These are phyloP conservation scores for Callinectes sapidus DNA, from an alignment of 2,888 invertebrate genomes.

Conservation along the genomic window DNA sequence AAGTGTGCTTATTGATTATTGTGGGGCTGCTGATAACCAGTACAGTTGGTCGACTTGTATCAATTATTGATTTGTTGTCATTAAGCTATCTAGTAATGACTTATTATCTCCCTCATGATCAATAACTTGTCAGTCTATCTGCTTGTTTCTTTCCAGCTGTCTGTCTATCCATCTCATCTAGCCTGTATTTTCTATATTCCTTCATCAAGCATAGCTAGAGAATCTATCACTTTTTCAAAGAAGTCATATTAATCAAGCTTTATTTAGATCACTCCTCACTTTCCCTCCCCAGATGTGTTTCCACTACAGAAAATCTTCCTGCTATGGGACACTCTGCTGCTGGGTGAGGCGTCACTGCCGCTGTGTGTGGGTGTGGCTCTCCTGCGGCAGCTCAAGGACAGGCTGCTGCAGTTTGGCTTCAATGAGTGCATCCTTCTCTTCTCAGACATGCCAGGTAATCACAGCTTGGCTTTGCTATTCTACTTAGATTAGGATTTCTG, in stretches of 20 bases:
- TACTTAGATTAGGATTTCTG: background rate
- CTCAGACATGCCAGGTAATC: constrained; percentile 91
- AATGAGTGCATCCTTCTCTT: constrained; percentile 98
- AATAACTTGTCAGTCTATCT: background rate
- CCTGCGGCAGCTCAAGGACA: constrained; percentile 88
- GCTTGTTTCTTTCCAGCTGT: background rate
- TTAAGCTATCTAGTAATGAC: background rate
- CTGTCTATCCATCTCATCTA: background rate
- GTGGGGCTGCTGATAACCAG: too few relatives aligned
- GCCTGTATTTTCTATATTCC: background rate
- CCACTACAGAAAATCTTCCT: constrained; percentile 98
- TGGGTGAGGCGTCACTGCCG: constrained; percentile 95
- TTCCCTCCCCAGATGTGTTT: constrained; percentile 87
- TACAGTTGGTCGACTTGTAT: background rate
- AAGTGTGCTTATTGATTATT: background rate
- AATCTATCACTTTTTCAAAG: background rate
- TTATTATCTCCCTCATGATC: background rate
- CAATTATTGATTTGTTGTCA: background rate
- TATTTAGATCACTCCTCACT: background rate
- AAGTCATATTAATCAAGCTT: background rate
- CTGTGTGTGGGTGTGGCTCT: constrained; percentile 96
- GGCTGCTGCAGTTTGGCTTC: constrained; percentile 92
- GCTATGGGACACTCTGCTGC: constrained; percentile 95
- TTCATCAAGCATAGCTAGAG: background rate
- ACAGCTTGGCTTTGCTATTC: background rate